These are phyloP conservation scores for Tursiops truncatus DNA, from an alignment of 2,113 vertebrate genomes.

Conservation along the genomic window DNA sequence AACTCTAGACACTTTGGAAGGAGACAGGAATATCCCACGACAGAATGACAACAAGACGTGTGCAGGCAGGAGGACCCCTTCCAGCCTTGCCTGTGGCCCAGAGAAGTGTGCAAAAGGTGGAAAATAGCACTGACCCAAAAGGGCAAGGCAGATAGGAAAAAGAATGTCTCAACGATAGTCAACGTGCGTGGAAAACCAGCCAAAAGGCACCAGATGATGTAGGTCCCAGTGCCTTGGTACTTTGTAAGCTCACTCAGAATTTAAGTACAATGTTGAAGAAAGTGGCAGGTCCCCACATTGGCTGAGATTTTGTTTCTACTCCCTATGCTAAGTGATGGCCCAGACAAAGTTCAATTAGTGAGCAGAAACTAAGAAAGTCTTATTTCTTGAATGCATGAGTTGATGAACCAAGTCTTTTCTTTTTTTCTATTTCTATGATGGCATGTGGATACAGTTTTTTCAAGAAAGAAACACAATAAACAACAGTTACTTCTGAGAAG, in stretches of 20 bases:
- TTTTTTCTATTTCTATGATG: neutral
- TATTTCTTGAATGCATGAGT: neutral
- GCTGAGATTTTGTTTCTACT: neutral
- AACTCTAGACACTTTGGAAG: neutral
- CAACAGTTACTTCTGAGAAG: neutral
- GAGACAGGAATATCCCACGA: neutral
- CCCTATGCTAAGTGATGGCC: neutral
- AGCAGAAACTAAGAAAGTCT: neutral
- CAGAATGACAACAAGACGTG: neutral
- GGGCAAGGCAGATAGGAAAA: neutral
- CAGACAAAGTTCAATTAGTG: neutral
- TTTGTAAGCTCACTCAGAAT: neutral
- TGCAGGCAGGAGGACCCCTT: neutral
- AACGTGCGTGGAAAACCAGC: neutral
- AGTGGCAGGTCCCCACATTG: neutral
- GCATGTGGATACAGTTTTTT: neutral
- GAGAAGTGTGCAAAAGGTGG: neutral
- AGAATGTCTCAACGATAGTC: neutral
- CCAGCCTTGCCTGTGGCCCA: neutral
- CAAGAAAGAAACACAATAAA: neutral
- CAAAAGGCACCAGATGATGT: neutral
- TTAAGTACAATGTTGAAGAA: neutral
- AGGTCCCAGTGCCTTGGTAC: neutral
- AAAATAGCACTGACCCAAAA: neutral
- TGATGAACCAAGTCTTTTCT: neutral